Evolutionary conservation across 2,888 invertebrate genomes (phyloP), one percentile per base, ranked within the genome.

Genomic region (Microplitis manilae): DNA sequence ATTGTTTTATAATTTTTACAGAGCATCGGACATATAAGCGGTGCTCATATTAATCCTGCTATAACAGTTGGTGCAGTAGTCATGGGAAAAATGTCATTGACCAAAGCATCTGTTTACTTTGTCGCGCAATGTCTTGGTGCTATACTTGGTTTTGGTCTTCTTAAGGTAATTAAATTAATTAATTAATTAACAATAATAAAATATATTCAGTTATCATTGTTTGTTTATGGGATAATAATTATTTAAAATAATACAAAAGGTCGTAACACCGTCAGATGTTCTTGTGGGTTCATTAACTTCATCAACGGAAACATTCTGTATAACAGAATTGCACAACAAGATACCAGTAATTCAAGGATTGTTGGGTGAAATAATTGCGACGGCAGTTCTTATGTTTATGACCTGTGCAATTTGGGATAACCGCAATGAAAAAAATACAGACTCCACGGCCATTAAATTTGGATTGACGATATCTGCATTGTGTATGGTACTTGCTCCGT

Each of bases 21-120:
- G 92, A 92, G 92, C 62, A 94, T 95, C 80, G 95, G 94, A 1
- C 95, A 95, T 85, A 93, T 96, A 73, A 95, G 95, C 38, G 95
- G 94, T 38, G 94, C 94, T 0, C 95, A 95, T 86, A 91, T 96
- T 85, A 96, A 96, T 90, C 96, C 96, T 0, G 93, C 94, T 0
- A 94, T 96, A 15, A 94, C 95, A 0, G 84, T 94, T 2, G 93
- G 93, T 1, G 92, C 94, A 0, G 90, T 93, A 13, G 86, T 94
- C 62, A 91, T 93, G 84, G 94, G 94, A 0, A 90, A 90, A 64
- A 90, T 92, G 68, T 91, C 93, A 1, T 85, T 93, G 0, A 86
- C 91, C 61, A 90, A 93, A 83, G 93, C 92, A 0, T 87, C 92
- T 0, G 89, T 93, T 2, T 96, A 95, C 85, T 85, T 94, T 1